Base-by-base conservation (phyloP, 2,113 vertebrate species). In the Platichthys flesus region DNA sequence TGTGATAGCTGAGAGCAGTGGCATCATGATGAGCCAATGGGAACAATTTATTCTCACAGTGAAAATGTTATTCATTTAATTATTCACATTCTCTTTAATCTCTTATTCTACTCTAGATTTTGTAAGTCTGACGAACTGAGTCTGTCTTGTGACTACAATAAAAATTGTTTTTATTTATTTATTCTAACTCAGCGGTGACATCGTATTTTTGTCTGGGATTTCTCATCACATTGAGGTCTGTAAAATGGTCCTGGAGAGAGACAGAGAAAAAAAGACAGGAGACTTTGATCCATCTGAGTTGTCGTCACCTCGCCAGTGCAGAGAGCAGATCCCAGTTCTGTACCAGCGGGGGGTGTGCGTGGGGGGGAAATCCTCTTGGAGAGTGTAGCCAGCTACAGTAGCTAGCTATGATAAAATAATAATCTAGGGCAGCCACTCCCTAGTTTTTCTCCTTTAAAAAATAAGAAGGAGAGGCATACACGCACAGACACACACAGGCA, bases 351-450 rank as follows among this genome's bases (percentile, higher is more conserved):
- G 31, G 6, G 31, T 31, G 78, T 78, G 81, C 61, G 69, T 69
- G 70, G 78, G 88, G 90, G 90, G 90, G 88, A 76, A 70, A 90
- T 90, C 87, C 88, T 90, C 74, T 83, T 54, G 78, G 83, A 92
- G 85, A 85, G 69, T 67, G 65, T 71, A 90, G 78, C 86, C 81
- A 61, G 84, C 84, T 86, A 88, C 82, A 79, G 82, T 62, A 85
- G 78, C 79, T 57, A 78, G 79, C 85, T 58, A 65, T 87, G 86
- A 95, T 94, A 85, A 93, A 93, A 93, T 92, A 93, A 94, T 94
- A 91, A 95, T 94, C 91, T 93, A 91, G 93, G 92, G 76, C 93
- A 93, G 84, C 84, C 70, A 81, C 86, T 84, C 87, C 88, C 85
- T 56, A 15, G 31, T 71, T 76, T 78, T 73, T 35, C 83, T 24